These are phyloP conservation scores for Oedothorax gibbosus DNA, from an alignment of 1,140 invertebrate genomes.

Conservation along the genomic window DNA sequence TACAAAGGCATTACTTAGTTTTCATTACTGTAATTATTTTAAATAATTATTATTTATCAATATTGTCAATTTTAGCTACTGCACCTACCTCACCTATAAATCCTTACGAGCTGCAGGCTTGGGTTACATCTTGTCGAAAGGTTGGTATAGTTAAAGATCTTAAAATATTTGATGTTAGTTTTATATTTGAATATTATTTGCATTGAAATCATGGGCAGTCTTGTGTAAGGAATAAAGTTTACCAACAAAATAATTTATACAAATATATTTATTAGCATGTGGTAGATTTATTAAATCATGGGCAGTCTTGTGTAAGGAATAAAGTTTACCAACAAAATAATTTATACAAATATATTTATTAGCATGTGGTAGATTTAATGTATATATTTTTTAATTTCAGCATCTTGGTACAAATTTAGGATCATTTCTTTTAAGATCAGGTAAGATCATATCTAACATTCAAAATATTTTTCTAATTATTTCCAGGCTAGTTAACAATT, in stretches of 20 bases:
- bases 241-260: too few species aligned
- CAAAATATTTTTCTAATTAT: too few species aligned
- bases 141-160: slow-evolving; percentile 23
- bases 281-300: neutral
- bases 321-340: too few species aligned
- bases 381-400: slow-evolving; percentile 41
- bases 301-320: too few species aligned
- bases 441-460: neutral
- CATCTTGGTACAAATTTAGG: slow-evolving; percentile 90
- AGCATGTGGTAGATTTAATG: neutral
- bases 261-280: neutral
- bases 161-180: slow-evolving; percentile 2
- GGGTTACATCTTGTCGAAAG: slow-evolving; percentile 87
- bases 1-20: too few species aligned
- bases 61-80: slow-evolving; percentile 63
- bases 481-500: too few species aligned
- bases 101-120: slow-evolving; percentile 84
- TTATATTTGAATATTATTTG: neutral
- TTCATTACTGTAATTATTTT: too few species aligned
- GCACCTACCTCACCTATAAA: slow-evolving; percentile 70
- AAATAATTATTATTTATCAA: too few species aligned
- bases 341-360: neutral
- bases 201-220: neutral
- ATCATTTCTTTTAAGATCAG: slow-evolving; percentile 82
- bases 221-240: too few species aligned